Conservation (phyloP, 2,888 invertebrate genomes). For the Exephanes ischioxanthus region DNA sequence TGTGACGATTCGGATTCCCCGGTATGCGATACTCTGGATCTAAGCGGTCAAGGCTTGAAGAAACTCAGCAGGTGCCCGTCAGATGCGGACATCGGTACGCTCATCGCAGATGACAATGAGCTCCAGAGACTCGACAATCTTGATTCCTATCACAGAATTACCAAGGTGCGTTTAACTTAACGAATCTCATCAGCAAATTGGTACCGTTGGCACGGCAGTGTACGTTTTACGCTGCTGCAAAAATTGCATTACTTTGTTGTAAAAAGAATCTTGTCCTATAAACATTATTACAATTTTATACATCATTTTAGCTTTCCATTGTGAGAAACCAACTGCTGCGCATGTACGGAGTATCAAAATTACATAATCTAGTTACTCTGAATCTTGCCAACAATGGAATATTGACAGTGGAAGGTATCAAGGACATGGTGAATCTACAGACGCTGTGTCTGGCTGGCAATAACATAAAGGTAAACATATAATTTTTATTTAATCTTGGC, state of each 20-base stretch:
- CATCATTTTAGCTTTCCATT: slow-evolving; percentile 90
- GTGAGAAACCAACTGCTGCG: slow-evolving; percentile 94
- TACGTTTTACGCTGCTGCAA: slow-evolving; percentile 5
- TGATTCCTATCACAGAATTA: slow-evolving; percentile 92
- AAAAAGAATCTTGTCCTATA: too few relatives aligned
- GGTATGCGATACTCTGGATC: slow-evolving; percentile 88
- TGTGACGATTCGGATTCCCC: slow-evolving; percentile 75
- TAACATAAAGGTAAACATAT: slow-evolving; percentile 90
- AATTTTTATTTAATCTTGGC: neutral
- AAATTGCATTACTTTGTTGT: neutral
- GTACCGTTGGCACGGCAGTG: neutral
- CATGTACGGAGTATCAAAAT: slow-evolving; percentile 94
- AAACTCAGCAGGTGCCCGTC: slow-evolving; percentile 91
- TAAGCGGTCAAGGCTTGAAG: slow-evolving; percentile 92
- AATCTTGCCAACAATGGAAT: slow-evolving; percentile 96
- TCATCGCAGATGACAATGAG: slow-evolving; percentile 95
- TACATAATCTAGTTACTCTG: slow-evolving; percentile 92
- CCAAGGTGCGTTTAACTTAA: slow-evolving; percentile 88
- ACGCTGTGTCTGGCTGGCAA: slow-evolving; percentile 95
- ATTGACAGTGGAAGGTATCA: slow-evolving; percentile 95
- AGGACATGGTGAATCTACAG: slow-evolving; percentile 92
- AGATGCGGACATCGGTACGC: slow-evolving; percentile 89
- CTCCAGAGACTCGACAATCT: slow-evolving; percentile 95
- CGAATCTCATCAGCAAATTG: neutral
- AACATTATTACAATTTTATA: neutral